These are phyloP conservation scores for Chaetodon trifascialis DNA, from an alignment of 2,113 vertebrate species.

Conservation along the genomic window DNA sequence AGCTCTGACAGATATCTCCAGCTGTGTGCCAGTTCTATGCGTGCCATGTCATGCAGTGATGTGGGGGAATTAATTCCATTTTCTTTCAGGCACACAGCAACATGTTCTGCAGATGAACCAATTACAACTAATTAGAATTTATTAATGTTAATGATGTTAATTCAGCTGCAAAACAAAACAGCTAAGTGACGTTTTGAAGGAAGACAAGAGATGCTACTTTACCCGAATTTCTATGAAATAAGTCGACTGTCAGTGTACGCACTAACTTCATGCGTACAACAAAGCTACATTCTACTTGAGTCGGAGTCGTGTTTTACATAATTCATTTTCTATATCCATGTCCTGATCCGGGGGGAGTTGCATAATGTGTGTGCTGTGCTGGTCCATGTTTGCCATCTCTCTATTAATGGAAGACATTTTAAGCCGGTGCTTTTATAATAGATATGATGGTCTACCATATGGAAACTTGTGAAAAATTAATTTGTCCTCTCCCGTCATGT, in stretches of 20 bases:
- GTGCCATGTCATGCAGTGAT: not conserved
- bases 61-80: constrained; percentile 1
- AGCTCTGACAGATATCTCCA: not conserved
- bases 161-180: not conserved
- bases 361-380: constrained; percentile 28
- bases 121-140: not conserved
- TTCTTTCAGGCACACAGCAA: not conserved
- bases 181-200: not conserved
- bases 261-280: constrained; percentile 1
- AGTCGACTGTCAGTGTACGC: not conserved
- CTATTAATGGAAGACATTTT: constrained; percentile 34
- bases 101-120: not conserved
- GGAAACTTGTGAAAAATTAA: constrained; percentile 28
- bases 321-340: constrained; percentile 45
- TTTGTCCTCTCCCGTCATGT: not conserved
- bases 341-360: constrained; percentile 34
- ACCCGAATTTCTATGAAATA: not conserved
- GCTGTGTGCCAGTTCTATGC: not conserved
- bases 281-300: not conserved
- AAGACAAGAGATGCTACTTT: not conserved
- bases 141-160: not conserved
- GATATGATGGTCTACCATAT: constrained; percentile 9
- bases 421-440: constrained; percentile 22
- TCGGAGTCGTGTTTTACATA: constrained; percentile 36
- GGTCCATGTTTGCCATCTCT: constrained; percentile 24